Evolutionary conservation across 2,113 vertebrate species (phyloP), one percentile per base, ranked within the genome.

Genomic region (Casuarius casuarius): DNA sequence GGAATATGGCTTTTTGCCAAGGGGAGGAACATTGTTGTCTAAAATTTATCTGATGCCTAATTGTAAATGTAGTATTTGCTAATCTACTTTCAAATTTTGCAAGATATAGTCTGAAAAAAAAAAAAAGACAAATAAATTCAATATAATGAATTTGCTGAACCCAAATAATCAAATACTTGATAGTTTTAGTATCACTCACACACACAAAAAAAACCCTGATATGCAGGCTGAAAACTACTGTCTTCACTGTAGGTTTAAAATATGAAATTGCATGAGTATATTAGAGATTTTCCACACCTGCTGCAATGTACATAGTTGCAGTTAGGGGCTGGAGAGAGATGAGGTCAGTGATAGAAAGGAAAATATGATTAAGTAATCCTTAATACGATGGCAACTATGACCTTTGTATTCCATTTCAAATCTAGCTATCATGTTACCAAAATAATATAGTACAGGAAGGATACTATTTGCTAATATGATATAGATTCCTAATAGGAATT

Each of bases 341-440:
- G 91, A 94, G 91, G 87, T 95, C 95, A 92, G 87, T 75, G 72
- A 93, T 51, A 86, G 87, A 77, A 82, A 95, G 46, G 84, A 65
- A 93, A 97, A 97, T 67, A 56, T 66, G 88, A 96, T 95, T 88
- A 94, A 96, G 52, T 38, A 92, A 87, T 84, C 86, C 94, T 92
- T 79, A 67, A 44, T 10, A 87, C 63, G 91, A 86, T 40, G 88
- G 91, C 79, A 78, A 73, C 74, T 33, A 15, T 87, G 96, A 97
- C 96, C 96, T 97, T 96, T 97, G 88, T 84, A 82, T 96, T 94
- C 84, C 93, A 91, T 92, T 82, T 95, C 89, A 97, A 95, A 97
- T 61, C 61, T 56, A 95, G 84, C 91, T 90, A 66, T 94, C 85
- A 2, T 29, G 61, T 94, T 94, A 94, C 89, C 68, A 90, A 97